Evolutionary conservation across 2,113 vertebrate genomes (phyloP), one percentile per base, ranked within the genome.

Genomic region (Pollachius pollachius): DNA sequence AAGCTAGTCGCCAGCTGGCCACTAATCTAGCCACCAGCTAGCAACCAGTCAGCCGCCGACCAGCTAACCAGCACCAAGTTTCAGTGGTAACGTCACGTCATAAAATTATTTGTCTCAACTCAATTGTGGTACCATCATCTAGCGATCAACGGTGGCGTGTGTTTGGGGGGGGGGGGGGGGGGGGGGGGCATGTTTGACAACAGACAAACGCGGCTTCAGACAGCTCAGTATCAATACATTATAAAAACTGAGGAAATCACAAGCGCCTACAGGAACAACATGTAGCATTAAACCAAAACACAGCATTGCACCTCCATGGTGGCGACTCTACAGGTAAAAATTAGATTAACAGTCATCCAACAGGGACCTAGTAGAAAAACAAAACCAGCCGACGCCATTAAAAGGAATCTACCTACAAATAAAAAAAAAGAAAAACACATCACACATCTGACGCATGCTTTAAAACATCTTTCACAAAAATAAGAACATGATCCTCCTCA

Each of bases 401-500:
- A 90, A 92, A 89, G 76, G 85, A 84, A 76, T 85, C 77, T 86
- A 84, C 82, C 74, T 74, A 81, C 82, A 85, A 86, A 83, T 70
- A 79, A 84, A 83, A 80, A 67, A 78, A 79, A 80, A 68, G 73
- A 16, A 57, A 63, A 64, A 62, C 11, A 64, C 80, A 76, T 79
- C 77, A 79, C 72, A 84, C 73, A 82, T 78, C 80, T 80, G 85
- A 85, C 71, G 80, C 85, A 87, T 87, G 86, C 83, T 84, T 85
- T 84, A 89, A 89, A 89, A 84, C 77, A 88, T 48, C 41, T 9
- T 85, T 81, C 84, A 82, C 76, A 88, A 79, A 12, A 80, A 80
- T 58, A 70, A 74, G 61, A 68, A 73, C 85, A 78, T 75, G 85
- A 87, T 84, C 80, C 86, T 71, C 93, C 91, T 95, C 94, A 95